These are phyloP conservation scores for Linnaemya tessellans DNA, from an alignment of 2,888 invertebrate species.

Conservation along the genomic window DNA sequence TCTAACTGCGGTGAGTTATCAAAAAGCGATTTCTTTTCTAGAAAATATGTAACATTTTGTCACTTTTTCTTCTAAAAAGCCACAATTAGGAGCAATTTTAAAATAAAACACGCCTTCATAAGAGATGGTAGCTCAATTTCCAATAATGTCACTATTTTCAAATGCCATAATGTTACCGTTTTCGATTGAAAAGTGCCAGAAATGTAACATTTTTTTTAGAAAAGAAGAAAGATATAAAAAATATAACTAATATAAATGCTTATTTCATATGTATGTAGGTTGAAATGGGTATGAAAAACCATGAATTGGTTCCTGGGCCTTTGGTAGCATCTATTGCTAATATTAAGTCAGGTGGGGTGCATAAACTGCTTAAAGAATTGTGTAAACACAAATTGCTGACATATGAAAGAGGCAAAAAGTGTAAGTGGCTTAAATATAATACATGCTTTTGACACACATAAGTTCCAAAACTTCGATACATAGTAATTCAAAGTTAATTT, in stretches of 20 bases:
- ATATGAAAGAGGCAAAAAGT: constrained; percentile 97
- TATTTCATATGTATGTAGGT: constrained; percentile 86
- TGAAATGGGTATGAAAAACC: constrained; percentile 99
- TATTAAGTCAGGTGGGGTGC: constrained; percentile 95
- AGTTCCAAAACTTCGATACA: neutral
- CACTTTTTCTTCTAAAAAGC: too few relatives aligned
- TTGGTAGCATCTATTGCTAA: constrained; percentile 96
- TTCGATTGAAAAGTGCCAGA: too few relatives aligned
- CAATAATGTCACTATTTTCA: too few relatives aligned
- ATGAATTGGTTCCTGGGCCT: constrained; percentile 96
- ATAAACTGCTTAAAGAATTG: constrained; percentile 94
- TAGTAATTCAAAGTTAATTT: neutral
- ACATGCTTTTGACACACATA: too few relatives aligned
- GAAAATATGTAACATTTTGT: too few relatives aligned
- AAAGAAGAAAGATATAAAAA: too few relatives aligned
- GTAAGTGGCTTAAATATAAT: constrained; percentile 83
- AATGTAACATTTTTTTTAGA: too few relatives aligned
- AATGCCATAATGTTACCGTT: too few relatives aligned
- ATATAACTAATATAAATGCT: neutral
- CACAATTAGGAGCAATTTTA: too few relatives aligned
- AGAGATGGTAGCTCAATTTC: too few relatives aligned
- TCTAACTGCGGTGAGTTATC: constrained; percentile 91
- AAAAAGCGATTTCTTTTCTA: too few relatives aligned
- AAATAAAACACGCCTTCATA: too few relatives aligned
- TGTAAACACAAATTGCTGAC: constrained; percentile 95